These are phyloP conservation scores for Philereme transversata DNA, from an alignment of 2,888 invertebrate genomes.

Conservation along the genomic window DNA sequence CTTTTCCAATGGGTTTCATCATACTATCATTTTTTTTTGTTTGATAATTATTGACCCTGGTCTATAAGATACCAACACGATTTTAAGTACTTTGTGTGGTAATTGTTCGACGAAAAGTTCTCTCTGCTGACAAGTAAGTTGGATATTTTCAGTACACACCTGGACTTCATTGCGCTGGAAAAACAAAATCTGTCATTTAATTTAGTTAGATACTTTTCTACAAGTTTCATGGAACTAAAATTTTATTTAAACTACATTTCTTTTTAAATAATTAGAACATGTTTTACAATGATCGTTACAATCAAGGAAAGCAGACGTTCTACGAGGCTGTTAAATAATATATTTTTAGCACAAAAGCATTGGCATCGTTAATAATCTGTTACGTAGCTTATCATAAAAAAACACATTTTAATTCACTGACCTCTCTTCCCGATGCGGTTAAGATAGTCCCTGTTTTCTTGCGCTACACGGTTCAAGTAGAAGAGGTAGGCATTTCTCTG, in stretches of 20 bases:
- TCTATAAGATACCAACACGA: no score
- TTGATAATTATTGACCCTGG: no score
- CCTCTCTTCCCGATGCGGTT: conserved; percentile 74
- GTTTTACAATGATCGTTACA: background rate
- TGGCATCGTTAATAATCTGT: background rate
- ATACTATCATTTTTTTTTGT: no score
- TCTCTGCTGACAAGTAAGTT: background rate
- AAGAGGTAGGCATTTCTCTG: conserved; percentile 62
- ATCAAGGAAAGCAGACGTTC: background rate
- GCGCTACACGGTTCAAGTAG: conserved; percentile 58
- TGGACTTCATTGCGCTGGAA: conserved; percentile 31
- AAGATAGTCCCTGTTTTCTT: conserved; percentile 64
- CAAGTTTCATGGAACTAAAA: conserved; percentile 7
- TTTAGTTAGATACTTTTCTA: background rate
- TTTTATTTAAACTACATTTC: no score
- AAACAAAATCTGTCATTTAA: conserved; percentile 19
- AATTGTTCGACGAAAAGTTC: no score
- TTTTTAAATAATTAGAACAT: no score
- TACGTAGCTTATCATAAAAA: background rate
- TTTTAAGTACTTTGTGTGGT: no score
- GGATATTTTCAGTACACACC: conserved; percentile 19
- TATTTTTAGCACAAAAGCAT: background rate
- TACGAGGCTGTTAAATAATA: background rate
- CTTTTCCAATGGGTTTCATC: no score
- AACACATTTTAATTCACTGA: conserved; percentile 43